These are phyloP conservation scores for Fukomys damarensis DNA, from an alignment of 2,113 vertebrate species.

Conservation along the genomic window DNA sequence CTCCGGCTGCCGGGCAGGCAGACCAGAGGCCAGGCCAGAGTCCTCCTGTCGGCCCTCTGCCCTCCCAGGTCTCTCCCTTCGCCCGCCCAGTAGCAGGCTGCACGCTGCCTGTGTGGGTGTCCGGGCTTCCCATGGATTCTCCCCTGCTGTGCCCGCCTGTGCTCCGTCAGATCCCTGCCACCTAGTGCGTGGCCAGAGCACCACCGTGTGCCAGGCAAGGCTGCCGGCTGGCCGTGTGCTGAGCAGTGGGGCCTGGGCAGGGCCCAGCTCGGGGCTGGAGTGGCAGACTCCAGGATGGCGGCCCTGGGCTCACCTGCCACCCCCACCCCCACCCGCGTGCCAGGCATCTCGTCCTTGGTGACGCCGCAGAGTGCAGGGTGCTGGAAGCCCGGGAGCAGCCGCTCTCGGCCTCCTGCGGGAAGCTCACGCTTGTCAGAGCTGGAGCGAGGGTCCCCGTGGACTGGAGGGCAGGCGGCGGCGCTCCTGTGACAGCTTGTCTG, in stretches of 20 bases:
- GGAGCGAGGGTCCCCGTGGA: not conserved
- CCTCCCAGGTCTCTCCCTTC: rapidly evolving
- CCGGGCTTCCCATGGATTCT: not conserved
- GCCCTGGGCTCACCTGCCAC: not conserved
- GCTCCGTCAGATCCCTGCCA: not conserved
- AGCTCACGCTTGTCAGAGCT: not conserved
- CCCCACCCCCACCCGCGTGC: not conserved
- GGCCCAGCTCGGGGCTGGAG: not conserved
- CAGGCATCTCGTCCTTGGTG: not conserved
- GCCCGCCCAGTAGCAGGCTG: not conserved
- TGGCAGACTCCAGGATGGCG: rapidly evolving
- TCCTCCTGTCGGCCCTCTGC: not conserved
- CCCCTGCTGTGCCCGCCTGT: not conserved
- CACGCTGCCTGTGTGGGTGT: not conserved
- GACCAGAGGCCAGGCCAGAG: rapidly evolving
- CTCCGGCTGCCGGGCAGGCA: not conserved
- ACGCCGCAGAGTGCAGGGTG: not conserved
- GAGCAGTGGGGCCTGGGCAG: not conserved
- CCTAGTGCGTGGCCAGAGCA: rapidly evolving
- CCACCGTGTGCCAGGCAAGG: too few relatives aligned
- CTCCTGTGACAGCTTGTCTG: conserved; percentile 52
- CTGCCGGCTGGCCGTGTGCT: not conserved
- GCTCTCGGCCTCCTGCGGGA: not conserved
- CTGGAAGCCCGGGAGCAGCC: not conserved
- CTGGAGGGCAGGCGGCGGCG: not conserved